Conservation (phyloP, 2,797 vertebrate species). For the Rousettus madagascariensis region DNA sequence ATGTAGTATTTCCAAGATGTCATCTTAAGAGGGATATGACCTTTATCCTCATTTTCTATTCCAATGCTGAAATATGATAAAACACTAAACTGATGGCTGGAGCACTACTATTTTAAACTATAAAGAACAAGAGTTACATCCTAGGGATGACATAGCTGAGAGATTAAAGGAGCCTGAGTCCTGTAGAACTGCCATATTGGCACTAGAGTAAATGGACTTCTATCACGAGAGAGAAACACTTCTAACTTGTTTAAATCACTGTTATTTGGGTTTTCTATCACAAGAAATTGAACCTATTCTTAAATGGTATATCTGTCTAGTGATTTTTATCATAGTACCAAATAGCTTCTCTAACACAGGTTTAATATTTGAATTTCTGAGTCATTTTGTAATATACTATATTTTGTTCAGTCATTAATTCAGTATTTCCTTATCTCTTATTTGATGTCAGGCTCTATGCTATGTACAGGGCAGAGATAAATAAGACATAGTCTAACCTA, state of each 20-base stretch:
- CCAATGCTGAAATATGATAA: background rate
- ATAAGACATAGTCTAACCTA: background rate
- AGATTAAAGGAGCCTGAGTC: background rate
- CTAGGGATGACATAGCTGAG: background rate
- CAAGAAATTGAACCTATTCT: background rate
- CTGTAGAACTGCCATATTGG: background rate
- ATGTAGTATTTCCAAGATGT: background rate
- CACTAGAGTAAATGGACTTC: background rate
- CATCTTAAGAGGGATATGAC: background rate
- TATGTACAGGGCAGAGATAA: background rate
- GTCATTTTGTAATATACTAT: background rate
- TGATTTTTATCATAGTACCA: background rate
- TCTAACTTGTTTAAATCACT: background rate
- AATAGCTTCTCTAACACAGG: background rate
- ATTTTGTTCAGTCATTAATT: background rate
- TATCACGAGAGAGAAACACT: background rate
- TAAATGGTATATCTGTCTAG: background rate
- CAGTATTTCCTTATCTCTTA: background rate
- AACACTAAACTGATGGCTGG: background rate
- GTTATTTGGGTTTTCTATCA: background rate
- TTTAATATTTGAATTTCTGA: background rate
- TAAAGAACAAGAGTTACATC: background rate
- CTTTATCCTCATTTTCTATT: background rate
- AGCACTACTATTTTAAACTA: background rate
- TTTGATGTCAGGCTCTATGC: background rate